Base-by-base conservation (phyloP, 2,113 vertebrate genomes). In the Enhydra lutris region DNA sequence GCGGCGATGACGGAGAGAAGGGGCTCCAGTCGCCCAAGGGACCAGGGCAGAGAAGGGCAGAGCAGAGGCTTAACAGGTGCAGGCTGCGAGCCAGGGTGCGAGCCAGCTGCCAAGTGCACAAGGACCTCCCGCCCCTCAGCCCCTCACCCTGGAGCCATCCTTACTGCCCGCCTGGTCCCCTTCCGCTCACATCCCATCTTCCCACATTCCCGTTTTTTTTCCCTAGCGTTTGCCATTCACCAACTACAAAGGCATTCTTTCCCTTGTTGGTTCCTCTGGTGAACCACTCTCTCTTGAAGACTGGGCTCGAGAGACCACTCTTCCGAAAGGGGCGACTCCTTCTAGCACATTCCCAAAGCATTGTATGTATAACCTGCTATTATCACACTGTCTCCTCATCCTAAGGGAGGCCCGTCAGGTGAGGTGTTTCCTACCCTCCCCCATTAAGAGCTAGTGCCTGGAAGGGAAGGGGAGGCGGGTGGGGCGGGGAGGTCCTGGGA, bases 311-410 rank as follows among this genome's bases (percentile, higher is more conserved):
- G 59, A 13, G 39, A 67, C 39, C 23, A 10, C 65, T 63, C 36
- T 89, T 80, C 55, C 55, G 50, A 79, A 83, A n/a, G 63, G 63
- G 34, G 18, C 2, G 0, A 73, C 57, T 84, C n/a, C 81, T 82
- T 52, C 45, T 34, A 92, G 86, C 36, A 89, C 74, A 50, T 79
- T 83, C 79, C 45, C 63, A 29, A 86, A 78, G 79, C 67, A n/a
- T 4, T 61, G n/a, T 83, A n/a, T 73, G 14, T 12, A 34, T 59
- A 55, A 18, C 61, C 78, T 91, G 92, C 78, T 82, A 29, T 45
- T 57, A 78, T 24, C 73, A 55, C 39, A 12, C 2, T 20, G 31
- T 52, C 73, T 85, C 89, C 29, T 13, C 36, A 20, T 45, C 90
- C 57, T 15, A 74, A 85, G 17, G 47, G 57, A 92, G 63, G 45